Base-by-base conservation (phyloP, 1,140 invertebrate species). In the Zaprionus ornatus region DNA sequence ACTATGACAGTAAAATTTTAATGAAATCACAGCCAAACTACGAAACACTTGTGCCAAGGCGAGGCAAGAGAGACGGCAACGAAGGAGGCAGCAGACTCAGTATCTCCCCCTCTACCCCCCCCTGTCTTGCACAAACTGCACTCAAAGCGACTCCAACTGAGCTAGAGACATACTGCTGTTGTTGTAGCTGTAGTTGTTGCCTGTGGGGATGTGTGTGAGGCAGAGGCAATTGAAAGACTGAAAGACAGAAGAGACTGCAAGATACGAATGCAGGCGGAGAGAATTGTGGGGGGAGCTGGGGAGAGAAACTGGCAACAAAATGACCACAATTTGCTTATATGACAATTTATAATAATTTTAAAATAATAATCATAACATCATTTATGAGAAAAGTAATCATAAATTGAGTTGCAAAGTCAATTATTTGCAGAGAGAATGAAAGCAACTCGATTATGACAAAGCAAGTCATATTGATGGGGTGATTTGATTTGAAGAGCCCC, bases 1-100 rank as follows among this genome's bases (percentile, higher is more conserved):
- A 83, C 81, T 77, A 80, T 83, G 81, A 83, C 81, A 84, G 81
- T 80, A 84, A 84, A 84, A 84, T 84, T 84, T 84, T 84, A 84
- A 84, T 84, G 81, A 84, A 84, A 84, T 84, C 81, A 84, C 77
- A 80, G 81, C 81, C 83, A 83, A 83, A 77, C 80, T 79, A 61
- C 63, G 78, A 82, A 75, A 77, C 75, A 80, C 78, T 80, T 69
- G 78, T 65, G 65, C 78, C 48, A 74, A 45, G 52, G 60, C 56
- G 42, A 21, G 19, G 35, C n/a, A 32, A 10, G 29, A 10, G 9
- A 32, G 29, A 32, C n/a, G n/a, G n/a, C n/a, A n/a, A n/a, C n/a
- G n/a, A n/a, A n/a, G n/a, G n/a, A n/a, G n/a, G n/a, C n/a, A n/a
- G n/a, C n/a, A n/a, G n/a, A n/a, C n/a, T n/a, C n/a, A n/a, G n/a